Evolutionary conservation across 1,140 invertebrate genomes (phyloP), one percentile per base, ranked within the genome.

Genomic region (Nixonia krombeini): DNA sequence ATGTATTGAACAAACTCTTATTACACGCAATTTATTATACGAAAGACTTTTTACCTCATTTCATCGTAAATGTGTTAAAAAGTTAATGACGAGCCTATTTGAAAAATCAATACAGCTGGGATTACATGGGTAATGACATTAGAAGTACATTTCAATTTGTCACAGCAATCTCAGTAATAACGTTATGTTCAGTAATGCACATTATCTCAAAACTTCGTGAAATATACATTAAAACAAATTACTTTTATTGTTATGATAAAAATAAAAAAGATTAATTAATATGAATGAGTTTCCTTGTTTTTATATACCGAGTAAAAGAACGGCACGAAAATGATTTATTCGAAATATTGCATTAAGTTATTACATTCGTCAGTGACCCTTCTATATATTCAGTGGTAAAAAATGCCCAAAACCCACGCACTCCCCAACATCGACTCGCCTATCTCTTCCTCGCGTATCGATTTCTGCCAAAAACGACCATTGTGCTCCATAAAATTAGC

Each of bases 391-490:
- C n/a, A n/a, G n/a, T n/a, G n/a, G n/a, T n/a, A 31, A 5, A 10
- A 31, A 6, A 31, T 6, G n/a, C n/a, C 5, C n/a, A 8, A 31
- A 10, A 31, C n/a, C 4, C 28, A 8, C n/a, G 2, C 49, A 40
- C 26, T 23, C 57, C 47, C 49, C 47, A 21, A 26, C 16, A 21
- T 41, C 41, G 49, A 52, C 41, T 52, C 47, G 57, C 17, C 57
- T 41, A 26, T 47, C 40, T 40, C 40, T 42, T 41, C 33, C 29
- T 15, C 6, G 15, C 12, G n/a, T 46, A 61, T 61, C 33, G 57
- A 61, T 61, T 52, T 61, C 33, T 41, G 26, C 28, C 57, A 52
- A 61, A 61, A 59, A 40, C 16, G n/a, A n/a, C n/a, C n/a, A n/a
- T n/a, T n/a, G n/a, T n/a, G n/a, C n/a, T n/a, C n/a, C n/a, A n/a